These are phyloP conservation scores for Diadegma fenestrale DNA, from an alignment of 2,888 invertebrate genomes.

Conservation along the genomic window DNA sequence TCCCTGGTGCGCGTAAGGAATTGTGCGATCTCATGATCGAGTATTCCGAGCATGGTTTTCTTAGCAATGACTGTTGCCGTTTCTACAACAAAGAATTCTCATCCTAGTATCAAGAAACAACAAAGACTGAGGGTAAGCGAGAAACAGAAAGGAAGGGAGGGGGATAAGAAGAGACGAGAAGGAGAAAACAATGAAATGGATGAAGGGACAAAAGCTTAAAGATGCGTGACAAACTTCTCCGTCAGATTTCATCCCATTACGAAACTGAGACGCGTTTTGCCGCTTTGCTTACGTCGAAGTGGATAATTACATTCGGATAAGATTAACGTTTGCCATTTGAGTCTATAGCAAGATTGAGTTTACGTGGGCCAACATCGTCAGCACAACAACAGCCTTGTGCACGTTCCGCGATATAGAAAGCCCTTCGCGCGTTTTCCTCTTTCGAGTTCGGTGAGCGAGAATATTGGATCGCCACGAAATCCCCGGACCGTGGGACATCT, in stretches of 20 bases:
- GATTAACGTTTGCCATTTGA: constrained; percentile 61
- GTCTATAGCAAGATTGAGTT: constrained; percentile 47
- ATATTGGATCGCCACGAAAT: constrained; percentile 49
- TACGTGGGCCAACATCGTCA: constrained; percentile 24
- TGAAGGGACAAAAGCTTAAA: constrained; percentile 17
- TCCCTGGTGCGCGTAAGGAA: constrained; percentile 32
- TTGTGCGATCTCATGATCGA: constrained; percentile 35
- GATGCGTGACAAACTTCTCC: constrained; percentile 44
- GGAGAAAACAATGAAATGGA: neutral
- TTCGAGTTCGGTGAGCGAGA: constrained; percentile 44
- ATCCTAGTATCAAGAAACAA: neutral
- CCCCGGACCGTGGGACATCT: constrained; percentile 24
- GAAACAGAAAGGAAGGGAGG: neutral
- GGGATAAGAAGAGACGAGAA: constrained; percentile 1
- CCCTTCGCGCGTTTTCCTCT: constrained; percentile 17
- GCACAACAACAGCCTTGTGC: constrained; percentile 7
- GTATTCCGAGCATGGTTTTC: constrained; percentile 15
- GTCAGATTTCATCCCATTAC: constrained; percentile 39
- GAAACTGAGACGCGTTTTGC: constrained; percentile 49
- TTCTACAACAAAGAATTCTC: constrained; percentile 33
- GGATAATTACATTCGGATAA: constrained; percentile 64
- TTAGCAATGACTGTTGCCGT: constrained; percentile 18
- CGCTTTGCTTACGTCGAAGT: constrained; percentile 29
- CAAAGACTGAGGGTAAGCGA: constrained; percentile 30
- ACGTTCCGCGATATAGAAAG: constrained; percentile 1